A percentile compares a stretch with the other conserved stretches of the same genome.
Conservation (phyloP, 2,797 vertebrate genomes). For the Enteromius treurensis region DNA sequence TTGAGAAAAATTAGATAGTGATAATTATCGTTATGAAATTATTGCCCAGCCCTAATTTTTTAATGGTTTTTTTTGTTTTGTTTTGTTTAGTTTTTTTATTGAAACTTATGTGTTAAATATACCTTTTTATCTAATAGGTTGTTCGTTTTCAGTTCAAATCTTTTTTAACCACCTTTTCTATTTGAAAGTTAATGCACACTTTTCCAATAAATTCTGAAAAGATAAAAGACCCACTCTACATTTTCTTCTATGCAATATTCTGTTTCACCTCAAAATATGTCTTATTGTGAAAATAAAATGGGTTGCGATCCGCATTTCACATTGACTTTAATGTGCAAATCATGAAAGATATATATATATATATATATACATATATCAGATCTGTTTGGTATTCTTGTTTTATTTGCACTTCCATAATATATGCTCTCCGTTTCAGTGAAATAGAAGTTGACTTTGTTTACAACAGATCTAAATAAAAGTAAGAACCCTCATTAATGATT, state of each 20-base stretch:
- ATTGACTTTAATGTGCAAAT: background rate
- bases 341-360: background rate
- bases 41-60: too few relatives aligned
- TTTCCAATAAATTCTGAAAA: background rate
- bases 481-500: constrained; percentile 14
- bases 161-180: background rate
- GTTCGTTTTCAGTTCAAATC: background rate
- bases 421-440: constrained; percentile 9
- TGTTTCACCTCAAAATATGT: background rate
- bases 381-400: background rate
- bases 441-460: constrained; percentile 43
- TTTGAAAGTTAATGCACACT: background rate
- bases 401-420: background rate
- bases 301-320: background rate
- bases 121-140: background rate
- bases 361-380: background rate
- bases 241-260: background rate
- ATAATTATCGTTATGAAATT: too few relatives aligned
- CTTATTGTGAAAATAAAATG: background rate
- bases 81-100: too few relatives aligned
- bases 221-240: background rate
- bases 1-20: too few relatives aligned
- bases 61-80: too few relatives aligned
- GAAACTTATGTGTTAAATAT: background rate
- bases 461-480: constrained; percentile 38